Conservation (phyloP, 2,113 vertebrate genomes). For the Tamias sibiricus region DNA sequence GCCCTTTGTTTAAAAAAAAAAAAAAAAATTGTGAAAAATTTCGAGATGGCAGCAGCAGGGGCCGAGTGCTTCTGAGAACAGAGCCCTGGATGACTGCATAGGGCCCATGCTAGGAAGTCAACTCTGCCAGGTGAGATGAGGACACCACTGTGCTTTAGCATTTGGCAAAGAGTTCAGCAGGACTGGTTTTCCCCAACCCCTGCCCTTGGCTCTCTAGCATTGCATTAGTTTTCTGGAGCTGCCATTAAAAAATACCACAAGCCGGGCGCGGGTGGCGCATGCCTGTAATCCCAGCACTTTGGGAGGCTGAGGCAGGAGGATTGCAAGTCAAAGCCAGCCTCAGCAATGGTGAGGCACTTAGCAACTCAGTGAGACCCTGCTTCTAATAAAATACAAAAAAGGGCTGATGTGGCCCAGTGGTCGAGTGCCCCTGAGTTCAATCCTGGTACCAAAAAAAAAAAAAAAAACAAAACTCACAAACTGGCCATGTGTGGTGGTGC, state of each 20-base stretch:
- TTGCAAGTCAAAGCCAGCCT: no score
- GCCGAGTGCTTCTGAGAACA: neutral
- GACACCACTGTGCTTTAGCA: neutral
- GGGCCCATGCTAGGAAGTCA: neutral
- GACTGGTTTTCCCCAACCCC: neutral
- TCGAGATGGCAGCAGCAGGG: neutral
- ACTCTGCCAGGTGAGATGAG: neutral
- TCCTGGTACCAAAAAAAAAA: no score
- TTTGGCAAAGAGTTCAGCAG: neutral
- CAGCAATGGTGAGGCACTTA: no score
- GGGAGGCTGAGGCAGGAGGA: no score
- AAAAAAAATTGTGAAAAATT: constrained; percentile 34
- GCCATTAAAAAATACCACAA: neutral
- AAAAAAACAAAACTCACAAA: no score
- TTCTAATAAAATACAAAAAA: no score
- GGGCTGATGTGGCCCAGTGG: no score
- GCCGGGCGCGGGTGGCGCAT: no score
- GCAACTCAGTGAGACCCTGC: no score
- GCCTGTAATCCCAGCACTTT: no score
- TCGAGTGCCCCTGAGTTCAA: no score
- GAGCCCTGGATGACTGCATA: neutral
- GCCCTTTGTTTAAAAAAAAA: neutral
- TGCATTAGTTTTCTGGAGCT: neutral
- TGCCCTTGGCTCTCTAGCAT: neutral
- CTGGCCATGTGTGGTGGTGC: no score